A percentile compares a stretch with the other conserved stretches of the same genome.
phyloP scores from a whole-genome alignment of 2,888 invertebrate genomes.

The Drosophila picticornis region DNA sequence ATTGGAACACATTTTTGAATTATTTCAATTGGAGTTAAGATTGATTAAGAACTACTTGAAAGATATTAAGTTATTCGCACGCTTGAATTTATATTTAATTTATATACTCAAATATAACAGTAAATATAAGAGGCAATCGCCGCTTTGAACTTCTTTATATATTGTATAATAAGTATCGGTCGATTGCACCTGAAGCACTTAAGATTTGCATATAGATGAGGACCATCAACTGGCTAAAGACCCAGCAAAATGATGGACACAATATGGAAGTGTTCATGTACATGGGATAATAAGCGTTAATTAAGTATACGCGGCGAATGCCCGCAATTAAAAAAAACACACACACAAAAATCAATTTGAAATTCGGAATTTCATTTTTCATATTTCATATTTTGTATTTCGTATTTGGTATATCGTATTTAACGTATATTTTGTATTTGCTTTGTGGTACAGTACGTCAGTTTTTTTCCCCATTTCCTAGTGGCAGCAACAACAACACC shows the following conservation, averaged over 20 bases:
- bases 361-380: conserved; percentile 4
- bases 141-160: background rate
- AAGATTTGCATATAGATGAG: conserved; percentile 3
- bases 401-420: background rate
- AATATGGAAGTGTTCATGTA: background rate
- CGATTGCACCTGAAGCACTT: conserved; percentile 17
- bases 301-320: conserved; percentile 46
- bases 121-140: background rate
- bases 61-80: no score
- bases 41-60: no score
- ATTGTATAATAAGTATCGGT: conserved; percentile 10
- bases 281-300: conserved; percentile 8
- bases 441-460: conserved; percentile 17
- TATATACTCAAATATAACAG: background rate
- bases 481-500: background rate
- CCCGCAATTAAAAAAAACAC: conserved; percentile 28
- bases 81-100: no score
- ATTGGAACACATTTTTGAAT: background rate
- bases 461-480: background rate
- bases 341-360: background rate
- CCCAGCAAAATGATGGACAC: background rate
- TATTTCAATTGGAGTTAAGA: no score
- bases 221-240: conserved; percentile 27
- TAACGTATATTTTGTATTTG: background rate
- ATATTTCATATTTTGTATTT: background rate